Conservation (phyloP, 2,113 vertebrate genomes). For the Ifrita kowaldi region DNA sequence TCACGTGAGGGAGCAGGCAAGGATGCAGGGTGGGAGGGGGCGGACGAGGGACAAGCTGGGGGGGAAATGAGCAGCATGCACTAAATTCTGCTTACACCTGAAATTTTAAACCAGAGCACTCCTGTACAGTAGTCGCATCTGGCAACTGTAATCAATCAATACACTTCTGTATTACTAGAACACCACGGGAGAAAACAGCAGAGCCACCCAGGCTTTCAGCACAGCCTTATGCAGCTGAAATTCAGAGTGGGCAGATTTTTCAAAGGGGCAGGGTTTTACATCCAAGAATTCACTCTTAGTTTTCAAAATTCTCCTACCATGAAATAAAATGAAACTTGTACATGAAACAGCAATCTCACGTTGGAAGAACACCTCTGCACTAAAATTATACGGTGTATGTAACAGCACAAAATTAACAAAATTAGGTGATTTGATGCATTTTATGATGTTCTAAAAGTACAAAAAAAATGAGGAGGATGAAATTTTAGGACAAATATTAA, state of each 20-base stretch:
- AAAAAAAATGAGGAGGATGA: neutral
- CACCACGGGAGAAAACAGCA: neutral
- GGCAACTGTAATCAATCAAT: constrained; percentile 31
- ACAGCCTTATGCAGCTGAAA: neutral
- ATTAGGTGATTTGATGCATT: neutral
- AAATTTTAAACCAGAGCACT: neutral
- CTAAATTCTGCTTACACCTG: constrained; percentile 37
- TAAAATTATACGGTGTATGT: neutral
- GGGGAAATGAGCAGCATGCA: constrained; percentile 37
- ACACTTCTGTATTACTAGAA: neutral
- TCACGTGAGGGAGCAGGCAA: constrained; percentile 70
- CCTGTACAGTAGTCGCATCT: neutral
- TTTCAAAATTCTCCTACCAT: neutral
- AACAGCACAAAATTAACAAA: neutral
- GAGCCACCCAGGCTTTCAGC: neutral
- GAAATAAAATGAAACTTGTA: neutral
- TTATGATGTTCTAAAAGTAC: neutral
- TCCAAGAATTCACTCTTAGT: neutral
- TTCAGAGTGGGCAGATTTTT: neutral
- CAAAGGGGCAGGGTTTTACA: neutral
- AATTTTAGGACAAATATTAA: neutral
- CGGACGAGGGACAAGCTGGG: neutral
- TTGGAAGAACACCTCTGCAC: neutral
- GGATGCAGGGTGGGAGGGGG: constrained; percentile 39
- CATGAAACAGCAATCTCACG: fast-evolving